Evolutionary conservation across 2,888 invertebrate species (phyloP).

Genomic region (Melanophora roralis): DNA sequence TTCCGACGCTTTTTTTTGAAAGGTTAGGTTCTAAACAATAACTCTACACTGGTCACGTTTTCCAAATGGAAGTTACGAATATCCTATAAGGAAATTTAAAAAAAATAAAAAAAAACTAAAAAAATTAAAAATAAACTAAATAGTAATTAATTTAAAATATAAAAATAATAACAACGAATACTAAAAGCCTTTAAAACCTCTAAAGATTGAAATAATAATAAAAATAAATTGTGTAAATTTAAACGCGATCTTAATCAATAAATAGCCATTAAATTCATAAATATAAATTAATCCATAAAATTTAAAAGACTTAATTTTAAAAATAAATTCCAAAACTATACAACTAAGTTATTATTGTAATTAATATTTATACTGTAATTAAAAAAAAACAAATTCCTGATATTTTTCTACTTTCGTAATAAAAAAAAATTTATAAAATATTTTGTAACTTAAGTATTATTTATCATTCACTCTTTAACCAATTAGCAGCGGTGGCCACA

Average conservation of each 20-base stretch:
- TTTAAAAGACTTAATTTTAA: conserved; percentile 28
- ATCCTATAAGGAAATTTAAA: not conserved
- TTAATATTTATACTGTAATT: conserved; percentile 1
- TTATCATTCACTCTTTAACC: not conserved
- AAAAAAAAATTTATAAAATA: conserved; percentile 10
- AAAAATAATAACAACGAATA: conserved; percentile 9
- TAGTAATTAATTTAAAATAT: too few species aligned
- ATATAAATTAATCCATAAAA: conserved; percentile 15
- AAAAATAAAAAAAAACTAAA: not conserved
- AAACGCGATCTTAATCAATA: not conserved
- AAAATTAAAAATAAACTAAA: not conserved
- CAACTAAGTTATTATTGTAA: too few species aligned
- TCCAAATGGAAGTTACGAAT: not conserved
- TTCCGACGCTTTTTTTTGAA: not conserved
- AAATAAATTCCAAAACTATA: conserved; percentile 2
- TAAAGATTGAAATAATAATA: not conserved
- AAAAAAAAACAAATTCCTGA: conserved; percentile 50
- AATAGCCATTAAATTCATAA: conserved; percentile 3
- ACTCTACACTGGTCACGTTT: not conserved
- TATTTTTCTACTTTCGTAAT: conserved; percentile 41
- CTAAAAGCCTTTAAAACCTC: not conserved
- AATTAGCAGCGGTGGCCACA: conserved; percentile 62
- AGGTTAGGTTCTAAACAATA: not conserved
- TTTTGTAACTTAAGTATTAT: not conserved
- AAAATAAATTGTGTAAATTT: conserved; percentile 13